A percentile compares a stretch with the other conserved stretches of the same genome.
Evolutionary conservation across 2,113 vertebrate species (phyloP).

Genomic region (Equus quagga): DNA sequence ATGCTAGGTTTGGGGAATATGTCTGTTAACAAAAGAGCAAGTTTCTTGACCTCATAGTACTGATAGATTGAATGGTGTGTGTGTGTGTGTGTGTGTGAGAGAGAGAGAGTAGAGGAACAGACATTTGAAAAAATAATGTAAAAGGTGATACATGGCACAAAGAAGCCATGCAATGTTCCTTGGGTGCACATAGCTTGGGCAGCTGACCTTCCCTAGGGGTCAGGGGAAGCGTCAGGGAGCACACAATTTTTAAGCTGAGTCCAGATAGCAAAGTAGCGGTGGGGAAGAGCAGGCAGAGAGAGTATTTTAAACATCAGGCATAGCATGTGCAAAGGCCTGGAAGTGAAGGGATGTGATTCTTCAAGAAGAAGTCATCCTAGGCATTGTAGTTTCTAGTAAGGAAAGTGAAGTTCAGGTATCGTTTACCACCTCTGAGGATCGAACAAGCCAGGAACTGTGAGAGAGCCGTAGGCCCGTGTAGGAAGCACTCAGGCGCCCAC

Average conservation of each 20-base stretch:
- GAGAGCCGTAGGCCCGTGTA: background rate
- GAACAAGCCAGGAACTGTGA: background rate
- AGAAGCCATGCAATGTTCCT: background rate
- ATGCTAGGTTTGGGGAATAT: background rate
- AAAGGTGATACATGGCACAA: background rate
- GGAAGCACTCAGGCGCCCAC: background rate
- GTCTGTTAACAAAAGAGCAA: background rate
- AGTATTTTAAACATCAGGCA: background rate
- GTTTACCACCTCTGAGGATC: background rate
- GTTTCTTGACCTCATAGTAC: background rate
- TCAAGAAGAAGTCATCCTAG: background rate
- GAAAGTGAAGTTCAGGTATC: background rate
- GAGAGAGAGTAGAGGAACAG: background rate
- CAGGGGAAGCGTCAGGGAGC: background rate
- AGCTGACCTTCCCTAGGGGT: background rate
- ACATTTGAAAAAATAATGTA: background rate
- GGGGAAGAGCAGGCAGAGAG: background rate
- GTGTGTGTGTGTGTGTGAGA: background rate
- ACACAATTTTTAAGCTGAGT: slow-evolving; percentile 4
- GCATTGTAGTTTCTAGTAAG: background rate
- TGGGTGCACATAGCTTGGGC: background rate
- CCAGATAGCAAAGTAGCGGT: background rate
- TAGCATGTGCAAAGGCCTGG: background rate
- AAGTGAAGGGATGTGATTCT: background rate
- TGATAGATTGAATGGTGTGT: background rate